Base-by-base conservation (phyloP, 2,888 invertebrate genomes). In the Dascillus cervinus region DNA sequence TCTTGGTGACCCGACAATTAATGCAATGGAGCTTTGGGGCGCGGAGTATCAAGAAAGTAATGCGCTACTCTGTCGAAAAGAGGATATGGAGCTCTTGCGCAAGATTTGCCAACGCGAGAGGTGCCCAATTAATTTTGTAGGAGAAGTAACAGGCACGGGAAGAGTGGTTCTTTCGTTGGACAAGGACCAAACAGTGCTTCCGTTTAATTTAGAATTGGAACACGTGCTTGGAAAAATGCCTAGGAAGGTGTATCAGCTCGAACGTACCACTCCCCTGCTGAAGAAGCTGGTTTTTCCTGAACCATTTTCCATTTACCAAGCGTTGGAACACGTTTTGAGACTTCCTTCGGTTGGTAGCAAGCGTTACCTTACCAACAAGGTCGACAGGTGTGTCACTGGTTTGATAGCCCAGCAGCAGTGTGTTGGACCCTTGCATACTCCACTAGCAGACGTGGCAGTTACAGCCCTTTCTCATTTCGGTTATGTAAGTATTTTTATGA, bases 21-120 rank as follows among this genome's bases (percentile, higher is more conserved):
- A 84, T 30, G 81, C 88, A 0, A 65, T 96, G 36, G 97, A 98
- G 58, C 66, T 98, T 2, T 98, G 97, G 97, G 96, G 95, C 0
- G 97, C 97, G 0, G 97, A 97, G 62, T 97, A 96, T 61, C 96
- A 96, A 62, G 95, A 96, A 64, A 94, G 88, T 49, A 80, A 96
- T 56, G 97, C 96, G 0, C 69, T 95, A 40, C 68, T 98, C 2
- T 85, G 92, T 47, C 69, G 70, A 13, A 72, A 77, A 20, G 66
- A 81, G 39, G 77, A 87, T 54, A 70, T 75, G 11, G 51, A 64
- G 1, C 47, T 82, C 2, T 67, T 97, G 3, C 60, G 69, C 34
- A 71, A 72, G 40, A 84, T 97, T 33, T 86, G 89, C 31, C 63
- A 69, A 15, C 75, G 97, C 37, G 97, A 98, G 69, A 76, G 90